These are phyloP conservation scores for Macropodus opercularis DNA, from an alignment of 2,797 vertebrate species.

Conservation along the genomic window DNA sequence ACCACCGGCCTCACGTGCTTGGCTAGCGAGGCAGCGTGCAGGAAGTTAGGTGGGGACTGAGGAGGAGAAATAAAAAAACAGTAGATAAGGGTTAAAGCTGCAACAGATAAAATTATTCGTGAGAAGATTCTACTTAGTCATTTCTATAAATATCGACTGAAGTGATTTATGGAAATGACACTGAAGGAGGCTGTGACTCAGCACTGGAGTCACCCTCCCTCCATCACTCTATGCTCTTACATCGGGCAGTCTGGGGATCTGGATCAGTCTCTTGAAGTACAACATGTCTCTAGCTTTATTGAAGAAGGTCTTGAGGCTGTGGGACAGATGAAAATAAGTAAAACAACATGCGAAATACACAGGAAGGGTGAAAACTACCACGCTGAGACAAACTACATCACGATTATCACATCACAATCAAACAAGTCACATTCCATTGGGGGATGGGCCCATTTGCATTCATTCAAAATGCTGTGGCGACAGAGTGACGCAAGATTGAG, in stretches of 20 bases:
- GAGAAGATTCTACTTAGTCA: background rate
- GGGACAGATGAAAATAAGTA: slow-evolving; percentile 27
- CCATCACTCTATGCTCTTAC: slow-evolving; percentile 71
- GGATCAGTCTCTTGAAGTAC: slow-evolving; percentile 97
- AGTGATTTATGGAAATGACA: background rate
- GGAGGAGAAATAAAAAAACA: background rate
- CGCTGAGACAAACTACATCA: background rate
- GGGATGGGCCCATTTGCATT: slow-evolving; percentile 50
- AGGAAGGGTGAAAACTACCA: background rate
- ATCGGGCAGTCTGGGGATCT: slow-evolving; percentile 95
- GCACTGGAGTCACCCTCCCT: slow-evolving; percentile 9
- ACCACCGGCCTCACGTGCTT: slow-evolving; percentile 98
- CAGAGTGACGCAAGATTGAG: slow-evolving; percentile 38
- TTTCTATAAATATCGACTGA: background rate
- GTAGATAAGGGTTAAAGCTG: background rate
- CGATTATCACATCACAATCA: background rate
- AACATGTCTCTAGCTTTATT: slow-evolving; percentile 94
- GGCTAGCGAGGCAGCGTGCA: slow-evolving; percentile 91
- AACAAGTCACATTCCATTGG: background rate
- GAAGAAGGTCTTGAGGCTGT: slow-evolving; percentile 94
- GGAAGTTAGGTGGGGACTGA: slow-evolving; percentile 93
- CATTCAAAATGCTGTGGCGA: slow-evolving; percentile 14
- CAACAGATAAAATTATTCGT: background rate
- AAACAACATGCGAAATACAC: background rate
- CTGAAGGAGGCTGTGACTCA: slow-evolving; percentile 33